phyloP scores from a whole-genome alignment of 2,888 invertebrate species.

The Odiellus spinosus region DNA sequence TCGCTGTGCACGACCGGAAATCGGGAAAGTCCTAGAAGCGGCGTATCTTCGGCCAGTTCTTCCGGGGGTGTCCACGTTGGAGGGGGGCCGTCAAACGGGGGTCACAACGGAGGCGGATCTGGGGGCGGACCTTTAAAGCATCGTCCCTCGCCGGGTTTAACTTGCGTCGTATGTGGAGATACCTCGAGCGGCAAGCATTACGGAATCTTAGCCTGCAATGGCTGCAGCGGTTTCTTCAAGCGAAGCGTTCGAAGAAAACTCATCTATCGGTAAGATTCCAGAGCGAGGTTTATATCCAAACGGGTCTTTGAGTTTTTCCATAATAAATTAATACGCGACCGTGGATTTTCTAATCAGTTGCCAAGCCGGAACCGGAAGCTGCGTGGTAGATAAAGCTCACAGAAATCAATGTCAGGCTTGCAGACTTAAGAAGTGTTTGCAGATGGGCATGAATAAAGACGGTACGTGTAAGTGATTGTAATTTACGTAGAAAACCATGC shows the following conservation, averaged over 20 bases:
- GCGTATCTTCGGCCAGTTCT: no score
- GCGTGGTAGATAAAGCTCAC: conserved; percentile 96
- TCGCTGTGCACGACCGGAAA: no score
- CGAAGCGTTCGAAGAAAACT: conserved; percentile 86
- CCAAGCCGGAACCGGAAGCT: conserved; percentile 94
- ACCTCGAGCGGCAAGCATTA: conserved; percentile 95
- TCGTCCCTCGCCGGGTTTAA: conserved; percentile 35
- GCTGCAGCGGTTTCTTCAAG: conserved; percentile 98
- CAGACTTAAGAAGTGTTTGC: conserved; percentile 89
- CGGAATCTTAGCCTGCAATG: conserved; percentile 95
- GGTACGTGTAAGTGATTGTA: conserved; percentile 47
- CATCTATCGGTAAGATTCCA: conserved; percentile 64
- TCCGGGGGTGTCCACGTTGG: no score
- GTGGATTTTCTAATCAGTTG: conserved; percentile 49
- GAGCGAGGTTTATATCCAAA: no score
- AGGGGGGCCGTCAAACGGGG: no score
- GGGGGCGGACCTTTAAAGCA: no score
- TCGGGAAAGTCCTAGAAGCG: no score
- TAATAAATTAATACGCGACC: background rate
- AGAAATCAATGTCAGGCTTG: conserved; percentile 99
- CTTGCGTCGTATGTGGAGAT: conserved; percentile 92
- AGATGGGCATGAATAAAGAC: conserved; percentile 99
- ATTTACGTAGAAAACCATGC: no score
- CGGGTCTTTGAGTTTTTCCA: background rate
- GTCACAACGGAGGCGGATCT: no score